phyloP scores from a whole-genome alignment of 2,888 invertebrate species.

The Tribolium freemani region DNA sequence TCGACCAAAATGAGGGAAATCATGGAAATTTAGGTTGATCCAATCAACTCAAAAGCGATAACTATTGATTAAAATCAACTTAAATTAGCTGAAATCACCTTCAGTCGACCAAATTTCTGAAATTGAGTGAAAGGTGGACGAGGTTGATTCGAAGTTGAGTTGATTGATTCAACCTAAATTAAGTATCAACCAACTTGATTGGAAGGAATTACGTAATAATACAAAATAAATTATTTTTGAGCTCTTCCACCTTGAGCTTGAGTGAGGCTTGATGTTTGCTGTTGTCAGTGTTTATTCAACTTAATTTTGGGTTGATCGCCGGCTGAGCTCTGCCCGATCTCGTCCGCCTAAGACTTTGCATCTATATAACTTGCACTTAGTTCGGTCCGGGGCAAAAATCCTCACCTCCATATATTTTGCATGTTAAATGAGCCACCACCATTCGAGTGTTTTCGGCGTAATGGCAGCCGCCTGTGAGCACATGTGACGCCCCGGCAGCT shows the following conservation, averaged over 20 bases:
- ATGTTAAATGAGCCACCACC: slow-evolving; percentile 55
- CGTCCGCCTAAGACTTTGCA: not conserved
- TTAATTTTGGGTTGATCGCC: not conserved
- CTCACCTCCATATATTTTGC: slow-evolving; percentile 45
- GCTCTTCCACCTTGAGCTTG: too few relatives aligned
- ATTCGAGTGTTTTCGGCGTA: slow-evolving; percentile 57
- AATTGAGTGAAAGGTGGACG: too few relatives aligned
- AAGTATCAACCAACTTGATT: too few relatives aligned
- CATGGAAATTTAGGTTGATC: not conserved
- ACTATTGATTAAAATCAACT: too few relatives aligned
- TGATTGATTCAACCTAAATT: too few relatives aligned
- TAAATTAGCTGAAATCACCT: too few relatives aligned
- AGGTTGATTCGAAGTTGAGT: too few relatives aligned
- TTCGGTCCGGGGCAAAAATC: slow-evolving; percentile 1
- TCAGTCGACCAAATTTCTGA: too few relatives aligned
- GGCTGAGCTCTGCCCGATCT: not conserved
- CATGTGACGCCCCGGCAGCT: slow-evolving; percentile 51
- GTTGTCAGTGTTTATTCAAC: not conserved
- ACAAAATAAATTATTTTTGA: too few relatives aligned
- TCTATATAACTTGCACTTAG: not conserved
- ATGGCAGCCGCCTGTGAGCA: slow-evolving; percentile 62
- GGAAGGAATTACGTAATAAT: too few relatives aligned
- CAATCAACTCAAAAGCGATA: too few relatives aligned
- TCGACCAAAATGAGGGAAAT: not conserved
- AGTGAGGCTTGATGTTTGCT: too few relatives aligned